Percentiles rank a stretch among this genome's conserved stretches.
Evolutionary conservation across 2,888 invertebrate species (phyloP).

Genomic region (Papilio protenor): DNA sequence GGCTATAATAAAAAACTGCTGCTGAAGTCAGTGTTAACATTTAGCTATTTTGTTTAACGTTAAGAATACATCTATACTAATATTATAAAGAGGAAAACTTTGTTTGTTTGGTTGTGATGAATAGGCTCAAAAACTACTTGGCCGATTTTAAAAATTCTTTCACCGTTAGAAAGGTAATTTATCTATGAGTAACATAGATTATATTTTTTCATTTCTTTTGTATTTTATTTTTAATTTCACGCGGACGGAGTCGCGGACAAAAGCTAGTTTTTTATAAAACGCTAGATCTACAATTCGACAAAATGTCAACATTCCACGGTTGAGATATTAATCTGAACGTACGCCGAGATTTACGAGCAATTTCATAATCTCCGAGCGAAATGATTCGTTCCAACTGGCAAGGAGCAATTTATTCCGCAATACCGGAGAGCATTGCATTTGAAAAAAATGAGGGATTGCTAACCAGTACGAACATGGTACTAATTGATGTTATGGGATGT

Average conservation of each 20-base stretch:
- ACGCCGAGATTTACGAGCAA: slow-evolving; percentile 66
- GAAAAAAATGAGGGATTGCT: slow-evolving; percentile 57
- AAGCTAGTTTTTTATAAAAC: slow-evolving; percentile 12
- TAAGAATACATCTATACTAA: not conserved
- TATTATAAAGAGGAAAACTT: too few species aligned
- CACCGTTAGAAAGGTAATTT: too few species aligned
- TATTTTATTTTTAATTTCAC: too few species aligned
- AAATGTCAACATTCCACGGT: slow-evolving; percentile 34
- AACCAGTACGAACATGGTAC: not conserved
- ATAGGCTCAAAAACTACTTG: too few species aligned
- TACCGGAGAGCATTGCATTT: slow-evolving; percentile 66
- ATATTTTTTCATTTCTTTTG: too few species aligned
- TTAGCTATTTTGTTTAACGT: not conserved
- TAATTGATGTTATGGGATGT: slow-evolving; percentile 6
- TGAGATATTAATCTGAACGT: slow-evolving; percentile 60
- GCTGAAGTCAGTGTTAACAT: not conserved
- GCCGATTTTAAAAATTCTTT: too few species aligned
- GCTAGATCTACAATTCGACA: slow-evolving; percentile 27
- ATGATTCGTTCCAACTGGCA: slow-evolving; percentile 73
- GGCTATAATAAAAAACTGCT: not conserved
- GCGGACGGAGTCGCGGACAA: too few species aligned
- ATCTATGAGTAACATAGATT: too few species aligned
- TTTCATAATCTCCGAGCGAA: slow-evolving; percentile 71
- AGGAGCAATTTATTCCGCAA: slow-evolving; percentile 69
- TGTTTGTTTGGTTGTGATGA: too few species aligned